Evolutionary conservation across 2,797 vertebrate genomes (phyloP).

Genomic region (Poecile montanus): DNA sequence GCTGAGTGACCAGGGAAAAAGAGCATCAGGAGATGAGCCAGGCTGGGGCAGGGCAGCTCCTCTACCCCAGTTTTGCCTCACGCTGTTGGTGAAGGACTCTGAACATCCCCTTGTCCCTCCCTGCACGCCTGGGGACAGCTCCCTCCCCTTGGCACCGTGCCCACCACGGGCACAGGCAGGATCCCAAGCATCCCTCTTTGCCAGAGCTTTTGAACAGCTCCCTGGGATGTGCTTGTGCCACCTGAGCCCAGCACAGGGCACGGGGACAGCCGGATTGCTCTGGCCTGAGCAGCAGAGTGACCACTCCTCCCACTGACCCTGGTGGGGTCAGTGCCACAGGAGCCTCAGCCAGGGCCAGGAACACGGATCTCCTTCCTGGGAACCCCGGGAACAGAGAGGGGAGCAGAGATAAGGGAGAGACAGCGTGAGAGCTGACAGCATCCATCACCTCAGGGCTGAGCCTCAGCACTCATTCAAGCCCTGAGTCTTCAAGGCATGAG

Average conservation of each 20-base stretch:
- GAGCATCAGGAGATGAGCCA: accelerated
- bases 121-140: accelerated
- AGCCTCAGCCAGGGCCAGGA: not conserved
- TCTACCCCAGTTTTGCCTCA: not conserved
- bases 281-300: too few species aligned
- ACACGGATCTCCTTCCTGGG: accelerated
- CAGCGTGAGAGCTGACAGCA: not conserved
- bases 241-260: too few species aligned
- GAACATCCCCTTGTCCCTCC: not conserved
- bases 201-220: accelerated
- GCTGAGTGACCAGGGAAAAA: not conserved
- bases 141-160: accelerated
- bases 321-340: not conserved
- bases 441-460: not conserved
- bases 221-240: accelerated
- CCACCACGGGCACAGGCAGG: accelerated
- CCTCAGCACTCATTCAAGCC: not conserved
- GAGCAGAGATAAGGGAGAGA: not conserved
- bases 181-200: accelerated
- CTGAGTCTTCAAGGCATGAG: not conserved
- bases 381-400: not conserved
- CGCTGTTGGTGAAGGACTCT: accelerated
- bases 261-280: too few species aligned
- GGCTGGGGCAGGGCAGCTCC: not conserved
- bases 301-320: too few species aligned